These are phyloP conservation scores for Ursus arctos DNA, from an alignment of 2,113 vertebrate species.

Conservation along the genomic window DNA sequence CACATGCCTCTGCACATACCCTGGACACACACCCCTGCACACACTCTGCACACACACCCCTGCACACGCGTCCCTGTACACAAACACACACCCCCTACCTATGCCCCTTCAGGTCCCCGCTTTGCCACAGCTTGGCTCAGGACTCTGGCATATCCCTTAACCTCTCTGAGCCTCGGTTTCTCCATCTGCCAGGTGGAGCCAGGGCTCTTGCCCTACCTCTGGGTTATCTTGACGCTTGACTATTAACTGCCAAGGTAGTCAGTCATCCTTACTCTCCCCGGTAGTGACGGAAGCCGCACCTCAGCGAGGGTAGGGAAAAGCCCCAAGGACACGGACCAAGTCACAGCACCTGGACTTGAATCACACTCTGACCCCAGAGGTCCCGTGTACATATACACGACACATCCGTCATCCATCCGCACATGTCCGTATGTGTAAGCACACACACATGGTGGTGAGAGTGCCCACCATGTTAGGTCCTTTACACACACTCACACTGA, in stretches of 20 bases:
- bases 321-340: neutral
- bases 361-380: neutral
- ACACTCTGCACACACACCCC: neutral
- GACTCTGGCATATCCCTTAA: neutral
- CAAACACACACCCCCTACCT: neutral
- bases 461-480: fast-evolving
- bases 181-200: neutral
- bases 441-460: fast-evolving
- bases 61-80: too few relatives aligned
- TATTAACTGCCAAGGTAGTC: fast-evolving
- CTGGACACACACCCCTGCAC: neutral
- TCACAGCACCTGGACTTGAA: neutral
- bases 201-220: neutral
- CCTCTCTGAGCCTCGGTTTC: neutral
- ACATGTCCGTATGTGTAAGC: fast-evolving
- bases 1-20: too few relatives aligned
- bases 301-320: neutral
- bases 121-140: neutral
- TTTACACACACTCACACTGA: fast-evolving
- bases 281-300: neutral
- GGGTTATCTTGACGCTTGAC: neutral
- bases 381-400: fast-evolving
- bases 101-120: neutral
- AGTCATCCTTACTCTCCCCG: neutral
- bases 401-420: neutral